Base-by-base conservation (phyloP, 2,797 vertebrate species). In the Catamblyrhynchus diadema region DNA sequence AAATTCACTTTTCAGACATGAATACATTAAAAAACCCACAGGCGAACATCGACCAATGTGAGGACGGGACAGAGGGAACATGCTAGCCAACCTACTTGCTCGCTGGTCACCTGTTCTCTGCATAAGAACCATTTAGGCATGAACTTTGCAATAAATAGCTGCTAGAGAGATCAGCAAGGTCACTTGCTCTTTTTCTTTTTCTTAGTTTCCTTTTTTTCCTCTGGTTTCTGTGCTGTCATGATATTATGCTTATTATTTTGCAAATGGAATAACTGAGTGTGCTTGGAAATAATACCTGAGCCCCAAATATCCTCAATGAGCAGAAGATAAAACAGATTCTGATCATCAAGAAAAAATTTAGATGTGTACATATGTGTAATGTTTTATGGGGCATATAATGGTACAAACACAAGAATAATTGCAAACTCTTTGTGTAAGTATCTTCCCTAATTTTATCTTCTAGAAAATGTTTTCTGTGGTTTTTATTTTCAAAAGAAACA, bases 81-180 rank as follows among this genome's bases (percentile, higher is more conserved):
- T 93, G 88, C 93, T 88, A 94, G 94, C 97, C 97, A 98, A 98
- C 97, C 97, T 97, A 96, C 97, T 96, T 97, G 95, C 96, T 96
- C 67, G 79, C 97, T 96, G 98, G 98, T 99, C 98, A 99, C 98
- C 98, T 99, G 98, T 98, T 98, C 98, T 97, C 97, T 97, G 97
- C 97, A 97, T 97, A 95, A 97, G 97, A 99, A 96, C 97, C 98
- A 98, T 98, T 99, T 98, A 98, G 98, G 98, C 98, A 98, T 98
- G 98, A 98, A 99, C 97, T 97, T 98, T 98, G 98, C 98, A 98
- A 99, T 99, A 99, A 99, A 99, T 99, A 99, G 98, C 97, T 97
- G 98, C 96, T 94, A 95, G 94, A 97, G 96, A 95, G 97, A 84
- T 32, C 97, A 95, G 95, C 86, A 97, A 96, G 97, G 97, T 97